A percentile compares a stretch with the other conserved stretches of the same genome.
phyloP scores from a whole-genome alignment of 2,113 vertebrate species.

The Thunnus thynnus region DNA sequence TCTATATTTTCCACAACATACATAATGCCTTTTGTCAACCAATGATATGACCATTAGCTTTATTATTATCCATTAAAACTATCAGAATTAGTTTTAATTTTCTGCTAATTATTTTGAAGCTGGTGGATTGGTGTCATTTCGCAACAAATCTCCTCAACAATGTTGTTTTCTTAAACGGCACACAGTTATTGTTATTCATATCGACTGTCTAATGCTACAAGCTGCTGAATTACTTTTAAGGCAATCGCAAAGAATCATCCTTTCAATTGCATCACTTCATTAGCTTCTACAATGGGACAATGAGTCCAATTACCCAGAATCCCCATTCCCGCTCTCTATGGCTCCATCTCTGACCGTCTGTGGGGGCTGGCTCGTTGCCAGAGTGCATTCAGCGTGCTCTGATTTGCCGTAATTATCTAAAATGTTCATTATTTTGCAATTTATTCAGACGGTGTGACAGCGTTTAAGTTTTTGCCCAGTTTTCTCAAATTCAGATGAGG shows the following conservation, averaged over 20 bases:
- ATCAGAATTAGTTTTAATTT: conserved; percentile 50
- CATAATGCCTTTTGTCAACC: too few relatives aligned
- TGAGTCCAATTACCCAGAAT: conserved; percentile 76
- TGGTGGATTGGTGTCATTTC: background rate
- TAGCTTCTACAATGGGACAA: conserved; percentile 70
- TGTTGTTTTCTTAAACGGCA: conserved; percentile 27
- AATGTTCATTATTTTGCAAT: conserved; percentile 74
- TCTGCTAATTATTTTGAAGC: conserved; percentile 1
- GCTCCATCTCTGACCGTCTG: conserved; percentile 65
- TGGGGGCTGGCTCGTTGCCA: conserved; percentile 64
- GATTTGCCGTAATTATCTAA: conserved; percentile 70
- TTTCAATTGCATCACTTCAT: conserved; percentile 72
- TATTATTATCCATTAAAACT: conserved; percentile 9
- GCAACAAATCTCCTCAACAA: background rate
- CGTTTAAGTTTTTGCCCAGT: conserved; percentile 60
- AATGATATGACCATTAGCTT: background rate
- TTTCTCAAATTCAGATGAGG: conserved; percentile 48
- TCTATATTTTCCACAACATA: too few relatives aligned
- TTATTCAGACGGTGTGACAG: conserved; percentile 64
- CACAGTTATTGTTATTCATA: conserved; percentile 7
- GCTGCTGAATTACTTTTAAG: conserved; percentile 57
- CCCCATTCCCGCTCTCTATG: conserved; percentile 48
- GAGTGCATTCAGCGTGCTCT: conserved; percentile 60
- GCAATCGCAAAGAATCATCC: conserved; percentile 49
- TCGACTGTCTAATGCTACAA: conserved; percentile 27